phyloP scores from a whole-genome alignment of 2,888 invertebrate species.

The Ferdinandea cuprea region DNA sequence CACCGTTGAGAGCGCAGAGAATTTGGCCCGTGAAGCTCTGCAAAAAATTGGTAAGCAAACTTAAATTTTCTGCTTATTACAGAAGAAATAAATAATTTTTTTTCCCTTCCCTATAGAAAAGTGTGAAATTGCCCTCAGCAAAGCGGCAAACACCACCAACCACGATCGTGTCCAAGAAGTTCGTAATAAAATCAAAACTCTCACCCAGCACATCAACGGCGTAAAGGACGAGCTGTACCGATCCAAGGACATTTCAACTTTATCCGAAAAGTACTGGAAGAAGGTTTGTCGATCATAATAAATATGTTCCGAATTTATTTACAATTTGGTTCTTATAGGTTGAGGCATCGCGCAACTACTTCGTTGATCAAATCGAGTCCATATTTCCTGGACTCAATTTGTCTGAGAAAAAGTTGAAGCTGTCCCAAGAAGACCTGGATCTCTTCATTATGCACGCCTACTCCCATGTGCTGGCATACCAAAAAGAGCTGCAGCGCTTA shows the following conservation, averaged over 20 bases:
- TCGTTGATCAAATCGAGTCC: conserved; percentile 87
- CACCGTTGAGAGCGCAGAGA: conserved; percentile 85
- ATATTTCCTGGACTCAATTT: conserved; percentile 90
- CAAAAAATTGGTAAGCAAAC: conserved; percentile 84
- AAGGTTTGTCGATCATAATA: conserved; percentile 84
- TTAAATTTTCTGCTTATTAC: not conserved
- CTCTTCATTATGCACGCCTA: conserved; percentile 91
- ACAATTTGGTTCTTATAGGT: conserved; percentile 75
- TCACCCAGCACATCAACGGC: conserved; percentile 85
- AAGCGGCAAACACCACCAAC: conserved; percentile 78
- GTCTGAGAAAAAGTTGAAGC: conserved; percentile 86
- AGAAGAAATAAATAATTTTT: no score
- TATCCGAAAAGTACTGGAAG: conserved; percentile 92
- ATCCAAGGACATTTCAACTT: conserved; percentile 85
- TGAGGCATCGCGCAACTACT: conserved; percentile 85
- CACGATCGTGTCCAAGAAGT: conserved; percentile 84
- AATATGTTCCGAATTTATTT: not conserved
- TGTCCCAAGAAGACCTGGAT: conserved; percentile 87
- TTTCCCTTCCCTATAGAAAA: conserved; percentile 76
- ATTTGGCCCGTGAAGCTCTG: conserved; percentile 85
- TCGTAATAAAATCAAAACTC: conserved; percentile 84
- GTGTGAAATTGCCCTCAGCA: conserved; percentile 80
- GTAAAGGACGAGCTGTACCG: conserved; percentile 86
- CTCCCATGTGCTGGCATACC: conserved; percentile 89
- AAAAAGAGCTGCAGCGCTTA: conserved; percentile 89